Evolutionary conservation across 1,140 invertebrate genomes (phyloP).

Genomic region (Belonocnema kinseyi): DNA sequence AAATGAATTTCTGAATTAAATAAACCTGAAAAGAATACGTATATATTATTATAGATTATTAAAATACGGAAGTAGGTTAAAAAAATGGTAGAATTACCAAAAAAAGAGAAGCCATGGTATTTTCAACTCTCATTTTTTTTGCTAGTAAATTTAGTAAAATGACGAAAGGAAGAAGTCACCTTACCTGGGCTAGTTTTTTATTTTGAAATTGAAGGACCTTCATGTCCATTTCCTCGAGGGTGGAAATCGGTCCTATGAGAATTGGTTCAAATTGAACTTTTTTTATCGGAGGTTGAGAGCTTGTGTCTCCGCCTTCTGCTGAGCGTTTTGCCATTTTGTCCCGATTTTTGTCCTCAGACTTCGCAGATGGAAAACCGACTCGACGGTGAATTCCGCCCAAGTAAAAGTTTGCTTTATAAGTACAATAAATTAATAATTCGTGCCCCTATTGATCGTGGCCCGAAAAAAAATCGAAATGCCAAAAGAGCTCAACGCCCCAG

Average conservation of each 20-base stretch:
- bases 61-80: background rate
- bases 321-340: slow-evolving; percentile 84
- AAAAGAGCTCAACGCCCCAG: too few species aligned
- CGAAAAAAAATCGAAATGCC: too few species aligned
- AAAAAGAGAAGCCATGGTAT: slow-evolving; percentile 36
- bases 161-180: background rate
- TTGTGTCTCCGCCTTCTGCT: slow-evolving; percentile 79
- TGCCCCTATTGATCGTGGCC: too few species aligned
- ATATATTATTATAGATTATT: too few species aligned
- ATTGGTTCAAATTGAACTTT: slow-evolving; percentile 96
- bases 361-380: background rate
- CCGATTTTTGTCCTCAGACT: background rate
- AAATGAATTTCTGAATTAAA: too few species aligned
- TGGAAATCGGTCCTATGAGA: slow-evolving; percentile 93
- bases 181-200: slow-evolving; percentile 94
- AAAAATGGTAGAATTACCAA: slow-evolving; percentile 38
- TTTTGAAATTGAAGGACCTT: slow-evolving; percentile 98
- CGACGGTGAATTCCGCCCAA: too few species aligned
- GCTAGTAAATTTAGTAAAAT: background rate
- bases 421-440: too few species aligned
- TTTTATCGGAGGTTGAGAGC: slow-evolving; percentile 86
- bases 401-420: too few species aligned
- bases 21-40: too few species aligned
- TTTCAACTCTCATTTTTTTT: background rate
- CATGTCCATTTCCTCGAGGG: slow-evolving; percentile 97